Conservation (phyloP, 2,113 vertebrate species). For the Hippopotamus amphibius region DNA sequence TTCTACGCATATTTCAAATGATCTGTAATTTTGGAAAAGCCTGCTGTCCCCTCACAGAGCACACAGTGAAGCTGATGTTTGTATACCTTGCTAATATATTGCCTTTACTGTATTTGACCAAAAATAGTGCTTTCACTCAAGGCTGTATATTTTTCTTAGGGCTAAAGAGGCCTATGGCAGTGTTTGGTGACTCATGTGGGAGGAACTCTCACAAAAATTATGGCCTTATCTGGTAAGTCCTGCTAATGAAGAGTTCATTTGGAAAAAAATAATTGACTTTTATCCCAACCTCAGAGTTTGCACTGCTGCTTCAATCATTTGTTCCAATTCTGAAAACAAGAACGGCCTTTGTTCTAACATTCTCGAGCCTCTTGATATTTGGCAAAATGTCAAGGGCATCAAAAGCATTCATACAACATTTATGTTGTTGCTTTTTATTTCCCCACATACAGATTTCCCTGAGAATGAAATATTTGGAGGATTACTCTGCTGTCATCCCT, state of each 20-base stretch:
- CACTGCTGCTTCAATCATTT: background rate
- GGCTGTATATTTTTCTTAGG: background rate
- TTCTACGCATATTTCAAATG: background rate
- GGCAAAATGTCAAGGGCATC: constrained; percentile 41
- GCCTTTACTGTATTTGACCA: background rate
- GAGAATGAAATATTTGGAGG: constrained; percentile 15
- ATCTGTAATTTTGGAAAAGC: background rate
- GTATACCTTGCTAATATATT: background rate
- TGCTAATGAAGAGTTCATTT: background rate
- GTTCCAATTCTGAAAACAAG: background rate
- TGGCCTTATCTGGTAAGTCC: background rate
- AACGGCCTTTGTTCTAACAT: background rate
- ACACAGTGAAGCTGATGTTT: background rate
- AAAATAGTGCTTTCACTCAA: background rate
- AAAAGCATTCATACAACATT: background rate
- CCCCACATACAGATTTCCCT: background rate
- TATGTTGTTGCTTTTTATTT: background rate
- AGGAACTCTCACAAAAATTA: background rate
- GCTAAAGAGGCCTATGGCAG: background rate
- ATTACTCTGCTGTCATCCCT: constrained; percentile 19
- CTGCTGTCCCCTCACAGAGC: background rate
- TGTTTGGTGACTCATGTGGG: background rate
- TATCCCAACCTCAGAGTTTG: background rate
- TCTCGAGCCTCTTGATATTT: constrained; percentile 30
- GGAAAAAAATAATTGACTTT: background rate